Evolutionary conservation across 2,888 invertebrate species (phyloP).

Genomic region (Podabrus alpinus): DNA sequence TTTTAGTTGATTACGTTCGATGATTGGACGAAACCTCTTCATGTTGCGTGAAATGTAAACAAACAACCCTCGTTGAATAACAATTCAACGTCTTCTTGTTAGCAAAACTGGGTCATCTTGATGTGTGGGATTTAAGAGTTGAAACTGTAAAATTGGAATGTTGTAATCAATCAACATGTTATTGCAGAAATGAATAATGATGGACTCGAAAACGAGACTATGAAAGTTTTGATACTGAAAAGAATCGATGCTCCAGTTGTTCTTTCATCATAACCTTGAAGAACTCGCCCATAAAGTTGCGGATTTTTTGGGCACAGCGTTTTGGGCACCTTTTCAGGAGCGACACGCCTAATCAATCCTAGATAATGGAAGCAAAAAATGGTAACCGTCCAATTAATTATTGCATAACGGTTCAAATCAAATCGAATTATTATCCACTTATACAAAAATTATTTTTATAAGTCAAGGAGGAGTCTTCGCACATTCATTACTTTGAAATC

Average conservation of each 20-base stretch:
- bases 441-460: not conserved
- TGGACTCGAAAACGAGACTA: not conserved
- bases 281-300: not conserved
- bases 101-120: constrained; percentile 4
- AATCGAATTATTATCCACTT: not conserved
- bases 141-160: constrained; percentile 8
- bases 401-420: not conserved
- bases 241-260: not conserved
- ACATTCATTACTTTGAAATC: not conserved
- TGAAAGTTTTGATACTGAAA: not conserved
- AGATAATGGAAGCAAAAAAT: not conserved
- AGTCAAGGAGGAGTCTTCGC: not conserved
- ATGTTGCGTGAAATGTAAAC: not conserved
- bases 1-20: not conserved
- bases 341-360: not conserved
- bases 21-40: not conserved
- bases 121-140: constrained; percentile 8
- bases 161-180: constrained; percentile 10
- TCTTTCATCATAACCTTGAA: not conserved
- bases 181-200: constrained; percentile 8
- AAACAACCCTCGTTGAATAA: not conserved
- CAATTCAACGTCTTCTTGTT: not conserved
- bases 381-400: not conserved
- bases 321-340: not conserved
- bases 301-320: not conserved